phyloP scores from a whole-genome alignment of 2,797 vertebrate species.

The Phrynocephalus vlangalii region DNA sequence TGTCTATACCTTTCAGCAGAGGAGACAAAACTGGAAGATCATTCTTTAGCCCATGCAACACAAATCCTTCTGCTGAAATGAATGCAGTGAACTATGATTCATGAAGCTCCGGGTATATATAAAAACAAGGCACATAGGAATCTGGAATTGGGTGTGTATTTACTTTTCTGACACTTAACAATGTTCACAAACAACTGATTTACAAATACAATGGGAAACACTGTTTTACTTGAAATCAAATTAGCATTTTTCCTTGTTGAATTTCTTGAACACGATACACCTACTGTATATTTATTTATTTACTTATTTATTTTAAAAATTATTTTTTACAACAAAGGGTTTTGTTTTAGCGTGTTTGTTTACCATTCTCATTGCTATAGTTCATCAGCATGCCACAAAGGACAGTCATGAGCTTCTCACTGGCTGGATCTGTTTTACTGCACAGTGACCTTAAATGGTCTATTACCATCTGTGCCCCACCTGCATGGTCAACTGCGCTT shows the following conservation, averaged over 20 bases:
- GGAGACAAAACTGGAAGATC: background rate
- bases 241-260: constrained; percentile 9
- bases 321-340: constrained; percentile 76
- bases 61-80: background rate
- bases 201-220: background rate
- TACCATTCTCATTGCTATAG: constrained; percentile 99
- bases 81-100: background rate
- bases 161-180: background rate
- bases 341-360: constrained; percentile 78
- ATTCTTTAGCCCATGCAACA: background rate
- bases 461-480: constrained; percentile 98
- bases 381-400: constrained; percentile 99
- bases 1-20: background rate
- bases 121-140: background rate
- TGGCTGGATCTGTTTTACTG: constrained; percentile 96
- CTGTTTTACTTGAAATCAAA: constrained; percentile 56
- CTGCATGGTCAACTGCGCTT: constrained; percentile 98
- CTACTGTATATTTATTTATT: constrained; percentile 46
- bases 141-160: background rate
- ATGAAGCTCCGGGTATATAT: background rate
- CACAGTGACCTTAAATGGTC: constrained; percentile 96
- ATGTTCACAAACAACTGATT: background rate
- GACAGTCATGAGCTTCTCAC: constrained; percentile 99
- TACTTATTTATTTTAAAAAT: constrained; percentile 24
- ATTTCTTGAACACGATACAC: constrained; percentile 46